Evolutionary conservation across 2,113 vertebrate genomes (phyloP), one percentile per base, ranked within the genome.

Genomic region (Bagarius yarrelli): DNA sequence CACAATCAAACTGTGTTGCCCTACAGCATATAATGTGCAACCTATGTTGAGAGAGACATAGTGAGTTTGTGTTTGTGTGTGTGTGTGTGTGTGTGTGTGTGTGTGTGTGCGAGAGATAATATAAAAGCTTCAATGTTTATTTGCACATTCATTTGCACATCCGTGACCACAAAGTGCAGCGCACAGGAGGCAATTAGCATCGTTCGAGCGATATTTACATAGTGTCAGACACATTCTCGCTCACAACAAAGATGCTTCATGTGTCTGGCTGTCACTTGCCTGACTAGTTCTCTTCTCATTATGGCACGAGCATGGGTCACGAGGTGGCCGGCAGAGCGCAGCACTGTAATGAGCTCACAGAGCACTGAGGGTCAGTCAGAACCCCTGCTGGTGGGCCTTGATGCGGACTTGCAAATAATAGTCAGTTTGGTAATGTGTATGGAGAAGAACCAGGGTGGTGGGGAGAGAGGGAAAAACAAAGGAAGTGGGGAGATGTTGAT

Each of bases 141-240:
- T 70, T 82, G 82, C 84, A 86, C 64, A 57, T 90, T 87, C 73
- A 84, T 87, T 83, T 86, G 86, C 88, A 87, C 82, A 82, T 87
- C 82, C 79, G 81, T 50, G 71, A 85, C 78, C 78, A 74, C 81
- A 80, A 75, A 78, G 79, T 83, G 75, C 83, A 81, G 25, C 16
- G 47, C 81, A 86, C 88, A 84, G 76, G 78, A 87, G 82, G 90
- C 89, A 89, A 91, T 91, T 92, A 92, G 86, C 87, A 88, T 69
- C 44, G 85, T 86, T 87, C 89, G 88, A 90, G 89, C 78, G 81
- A 47, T 90, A 90, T 92, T 91, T 91, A 88, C 90, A 91, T 89
- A 91, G 88, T 78, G 82, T 70, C 81, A 86, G 83, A 88, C 84
- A 79, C 83, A 82, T 56, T 77, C 32, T 16, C 77, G 79, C 88